phyloP scores from a whole-genome alignment of 2,797 vertebrate species.

The Cirrhinus molitorella region DNA sequence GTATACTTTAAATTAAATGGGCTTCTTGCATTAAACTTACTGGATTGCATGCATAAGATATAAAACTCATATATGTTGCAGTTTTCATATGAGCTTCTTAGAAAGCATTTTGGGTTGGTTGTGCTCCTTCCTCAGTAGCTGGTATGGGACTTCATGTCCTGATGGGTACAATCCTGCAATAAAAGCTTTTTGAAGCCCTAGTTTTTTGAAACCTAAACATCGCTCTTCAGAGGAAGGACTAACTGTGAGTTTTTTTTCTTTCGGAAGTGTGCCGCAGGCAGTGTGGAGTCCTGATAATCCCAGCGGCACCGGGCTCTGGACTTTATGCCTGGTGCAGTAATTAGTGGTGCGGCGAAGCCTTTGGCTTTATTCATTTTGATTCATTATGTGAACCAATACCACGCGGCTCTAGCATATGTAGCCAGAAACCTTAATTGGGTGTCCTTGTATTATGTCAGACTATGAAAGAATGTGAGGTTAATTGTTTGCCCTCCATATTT shows the following conservation, averaged over 20 bases:
- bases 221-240: slow-evolving; percentile 19
- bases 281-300: slow-evolving; percentile 42
- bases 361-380: slow-evolving; percentile 67
- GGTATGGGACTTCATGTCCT: slow-evolving; percentile 10
- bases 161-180: slow-evolving; percentile 31
- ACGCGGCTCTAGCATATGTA: slow-evolving; percentile 63
- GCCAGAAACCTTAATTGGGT: slow-evolving; percentile 70
- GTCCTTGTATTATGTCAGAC: slow-evolving; percentile 73
- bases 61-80: slow-evolving; percentile 31
- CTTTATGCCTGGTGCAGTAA: slow-evolving; percentile 47
- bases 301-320: slow-evolving; percentile 25
- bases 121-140: background rate
- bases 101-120: slow-evolving; percentile 12
- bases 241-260: slow-evolving; percentile 21
- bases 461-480: slow-evolving; percentile 64
- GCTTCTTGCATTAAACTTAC: slow-evolving; percentile 31
- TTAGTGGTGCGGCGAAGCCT: slow-evolving; percentile 57
- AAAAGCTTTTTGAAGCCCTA: slow-evolving; percentile 28
- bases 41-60: slow-evolving; percentile 42
- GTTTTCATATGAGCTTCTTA: slow-evolving; percentile 36
- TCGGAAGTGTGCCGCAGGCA: slow-evolving; percentile 39
- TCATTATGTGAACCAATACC: slow-evolving; percentile 61
- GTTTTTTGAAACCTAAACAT: slow-evolving; percentile 29
- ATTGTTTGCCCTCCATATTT: slow-evolving; percentile 60
- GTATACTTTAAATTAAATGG: slow-evolving; percentile 33